A percentile compares a stretch with the other conserved stretches of the same genome.
phyloP scores from a whole-genome alignment of 2,113 vertebrate species.

The Shinisaurus crocodilurus region DNA sequence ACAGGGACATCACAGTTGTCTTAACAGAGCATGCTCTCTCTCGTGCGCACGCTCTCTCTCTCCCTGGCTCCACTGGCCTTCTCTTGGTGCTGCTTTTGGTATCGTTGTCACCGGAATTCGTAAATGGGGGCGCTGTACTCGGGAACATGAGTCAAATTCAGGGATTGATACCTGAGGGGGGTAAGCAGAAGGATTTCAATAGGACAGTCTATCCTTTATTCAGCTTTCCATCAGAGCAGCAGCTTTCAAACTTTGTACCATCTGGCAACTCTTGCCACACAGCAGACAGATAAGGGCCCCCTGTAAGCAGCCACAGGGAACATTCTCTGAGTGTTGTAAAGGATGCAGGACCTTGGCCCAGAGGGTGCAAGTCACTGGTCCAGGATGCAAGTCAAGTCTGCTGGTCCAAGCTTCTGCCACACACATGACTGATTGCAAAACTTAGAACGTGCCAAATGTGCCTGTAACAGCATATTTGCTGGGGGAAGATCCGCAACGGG shows the following conservation, averaged over 20 bases:
- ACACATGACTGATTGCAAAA: neutral
- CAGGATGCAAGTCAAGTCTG: neutral
- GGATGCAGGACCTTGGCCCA: neutral
- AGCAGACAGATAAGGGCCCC: neutral
- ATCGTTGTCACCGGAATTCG: slow-evolving; percentile 93
- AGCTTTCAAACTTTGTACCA: too few relatives aligned
- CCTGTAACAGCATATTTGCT: neutral
- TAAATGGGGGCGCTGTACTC: slow-evolving; percentile 97
- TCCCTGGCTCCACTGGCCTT: slow-evolving; percentile 71
- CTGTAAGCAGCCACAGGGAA: too few relatives aligned
- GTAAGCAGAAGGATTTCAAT: neutral
- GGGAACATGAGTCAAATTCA: slow-evolving; percentile 93
- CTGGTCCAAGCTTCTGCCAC: neutral
- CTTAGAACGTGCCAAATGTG: too few relatives aligned
- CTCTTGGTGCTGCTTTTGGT: slow-evolving; percentile 53
- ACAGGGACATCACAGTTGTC: slow-evolving; percentile 74
- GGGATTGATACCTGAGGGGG: slow-evolving; percentile 92
- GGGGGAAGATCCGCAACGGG: neutral
- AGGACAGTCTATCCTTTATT: neutral
- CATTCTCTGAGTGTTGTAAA: neutral
- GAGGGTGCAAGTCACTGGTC: neutral
- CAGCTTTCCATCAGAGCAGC: neutral
- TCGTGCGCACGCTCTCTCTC: slow-evolving; percentile 30
- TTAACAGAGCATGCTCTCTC: slow-evolving; percentile 68
- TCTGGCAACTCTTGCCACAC: neutral